Conservation (phyloP, 1,140 invertebrate genomes). For the Stratiolaelaps scimitus region DNA sequence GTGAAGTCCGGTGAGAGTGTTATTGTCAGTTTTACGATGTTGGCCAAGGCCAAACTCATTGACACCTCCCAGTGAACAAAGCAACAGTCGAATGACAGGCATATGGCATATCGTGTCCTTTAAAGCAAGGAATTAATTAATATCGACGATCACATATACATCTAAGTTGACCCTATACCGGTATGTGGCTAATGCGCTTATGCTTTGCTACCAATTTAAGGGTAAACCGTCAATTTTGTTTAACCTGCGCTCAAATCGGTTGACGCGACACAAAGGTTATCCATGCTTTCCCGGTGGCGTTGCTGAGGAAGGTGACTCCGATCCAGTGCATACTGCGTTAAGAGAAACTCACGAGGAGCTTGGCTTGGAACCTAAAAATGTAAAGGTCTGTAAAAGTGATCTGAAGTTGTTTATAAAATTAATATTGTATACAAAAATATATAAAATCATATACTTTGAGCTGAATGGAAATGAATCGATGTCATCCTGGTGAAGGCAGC, state of each 20-base stretch:
- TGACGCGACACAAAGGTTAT: slow-evolving; percentile 23
- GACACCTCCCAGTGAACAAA: too few relatives aligned
- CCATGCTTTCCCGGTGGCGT: slow-evolving; percentile 15
- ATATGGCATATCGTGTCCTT: too few relatives aligned
- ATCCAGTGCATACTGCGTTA: not conserved
- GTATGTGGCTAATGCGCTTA: too few relatives aligned
- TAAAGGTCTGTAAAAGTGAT: slow-evolving; percentile 2
- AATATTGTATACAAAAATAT: too few relatives aligned
- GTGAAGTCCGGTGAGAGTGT: not conserved
- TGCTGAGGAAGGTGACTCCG: not conserved
- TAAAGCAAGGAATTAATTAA: too few relatives aligned
- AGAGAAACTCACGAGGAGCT: slow-evolving; percentile 19
- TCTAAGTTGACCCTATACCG: too few relatives aligned
- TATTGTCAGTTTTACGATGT: not conserved
- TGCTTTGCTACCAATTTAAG: not conserved
- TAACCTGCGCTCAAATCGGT: slow-evolving; percentile 2
- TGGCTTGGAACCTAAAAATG: not conserved
- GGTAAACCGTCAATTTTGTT: slow-evolving; percentile 13
- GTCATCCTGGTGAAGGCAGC: too few relatives aligned
- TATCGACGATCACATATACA: too few relatives aligned
- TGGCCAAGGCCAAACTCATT: not conserved
- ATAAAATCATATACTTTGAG: too few relatives aligned
- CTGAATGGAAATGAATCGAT: too few relatives aligned
- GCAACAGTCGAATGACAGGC: too few relatives aligned
- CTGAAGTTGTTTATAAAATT: not conserved